Evolutionary conservation across 2,113 vertebrate species (phyloP), one percentile per base, ranked within the genome.

Genomic region (Orcinus orca): DNA sequence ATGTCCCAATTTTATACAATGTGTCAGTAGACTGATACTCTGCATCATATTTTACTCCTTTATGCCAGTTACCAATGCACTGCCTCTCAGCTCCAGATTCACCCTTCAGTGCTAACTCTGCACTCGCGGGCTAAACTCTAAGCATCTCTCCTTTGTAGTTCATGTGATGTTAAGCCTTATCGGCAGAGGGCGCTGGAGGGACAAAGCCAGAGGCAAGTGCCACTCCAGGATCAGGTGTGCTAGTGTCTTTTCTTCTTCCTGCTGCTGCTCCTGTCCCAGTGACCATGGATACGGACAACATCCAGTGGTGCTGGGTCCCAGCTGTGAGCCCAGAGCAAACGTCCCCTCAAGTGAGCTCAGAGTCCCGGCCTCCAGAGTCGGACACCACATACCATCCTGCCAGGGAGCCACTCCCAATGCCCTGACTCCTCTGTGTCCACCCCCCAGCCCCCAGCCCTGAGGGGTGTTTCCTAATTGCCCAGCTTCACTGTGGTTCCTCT

Each of bases 1-100:
- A 89, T 11, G 14, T 58, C 31, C 62, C 53, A 38, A 31, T 71
- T 95, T 67, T 88, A 65, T 41, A 63, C 63, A 88, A 62, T 33
- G 5, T 36, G 26, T 53, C 38, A 55, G 33, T 0, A 89, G 26
- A 31, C 26, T 29, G 1, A 58, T 7, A 63, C 8, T 67, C 36
- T 47, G 47, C 15, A 18, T 41, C 77, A 3, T 38, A 23, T 88
- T 71, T 63, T 68, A 71, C 20, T 68, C 36, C 33, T 84, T 15
- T 74, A 14, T 12, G 55, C n/a, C 38, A 67, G 86, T 47, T 29
- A 44, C 31, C 36, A 33, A 36, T 71, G 36, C 58, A 76, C 20
- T 58, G 55, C 55, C 55, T 58, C 20, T 58, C 55, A 58, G 55
- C 20, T 58, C 55, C 55, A 21, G 55, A 18, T 21, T 8, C 55